A percentile compares a stretch with the other conserved stretches of the same genome.
phyloP scores from a whole-genome alignment of 2,888 invertebrate genomes.

The Mythimna impura region DNA sequence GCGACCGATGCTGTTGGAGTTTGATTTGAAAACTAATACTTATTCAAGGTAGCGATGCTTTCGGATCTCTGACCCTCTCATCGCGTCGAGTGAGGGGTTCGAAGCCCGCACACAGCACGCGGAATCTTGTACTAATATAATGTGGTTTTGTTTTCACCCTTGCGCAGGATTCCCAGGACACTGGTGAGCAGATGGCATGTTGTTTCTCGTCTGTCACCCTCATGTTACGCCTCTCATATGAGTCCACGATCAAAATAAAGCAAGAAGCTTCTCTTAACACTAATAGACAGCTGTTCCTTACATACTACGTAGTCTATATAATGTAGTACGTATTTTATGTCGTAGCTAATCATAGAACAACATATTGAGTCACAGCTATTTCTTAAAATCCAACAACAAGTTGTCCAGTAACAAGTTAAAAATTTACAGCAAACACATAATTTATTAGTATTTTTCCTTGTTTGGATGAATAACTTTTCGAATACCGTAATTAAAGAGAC shows the following conservation, averaged over 20 bases:
- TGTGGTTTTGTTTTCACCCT: constrained; percentile 50
- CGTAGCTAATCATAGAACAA: not conserved
- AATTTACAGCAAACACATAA: not conserved
- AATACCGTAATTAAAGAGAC: too few species aligned
- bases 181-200: constrained; percentile 60
- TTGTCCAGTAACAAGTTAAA: not conserved
- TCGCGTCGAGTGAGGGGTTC: not conserved
- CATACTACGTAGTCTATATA: not conserved
- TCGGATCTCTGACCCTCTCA: not conserved
- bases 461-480: not conserved
- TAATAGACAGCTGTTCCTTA: not conserved
- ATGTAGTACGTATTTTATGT: not conserved
- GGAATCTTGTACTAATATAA: constrained; percentile 25
- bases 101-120: not conserved
- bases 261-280: not conserved
- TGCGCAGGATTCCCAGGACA: constrained; percentile 54
- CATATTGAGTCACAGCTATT: constrained; percentile 12
- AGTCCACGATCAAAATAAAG: too few species aligned
- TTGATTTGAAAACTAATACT: constrained; percentile 1
- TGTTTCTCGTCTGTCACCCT: constrained; percentile 34
- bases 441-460: not conserved
- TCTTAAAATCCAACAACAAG: not conserved
- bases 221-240: constrained; percentile 30
- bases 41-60: not conserved
- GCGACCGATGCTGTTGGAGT: not conserved